These are phyloP conservation scores for Dendrolimus kikuchii DNA, from an alignment of 1,140 invertebrate species.

Conservation along the genomic window DNA sequence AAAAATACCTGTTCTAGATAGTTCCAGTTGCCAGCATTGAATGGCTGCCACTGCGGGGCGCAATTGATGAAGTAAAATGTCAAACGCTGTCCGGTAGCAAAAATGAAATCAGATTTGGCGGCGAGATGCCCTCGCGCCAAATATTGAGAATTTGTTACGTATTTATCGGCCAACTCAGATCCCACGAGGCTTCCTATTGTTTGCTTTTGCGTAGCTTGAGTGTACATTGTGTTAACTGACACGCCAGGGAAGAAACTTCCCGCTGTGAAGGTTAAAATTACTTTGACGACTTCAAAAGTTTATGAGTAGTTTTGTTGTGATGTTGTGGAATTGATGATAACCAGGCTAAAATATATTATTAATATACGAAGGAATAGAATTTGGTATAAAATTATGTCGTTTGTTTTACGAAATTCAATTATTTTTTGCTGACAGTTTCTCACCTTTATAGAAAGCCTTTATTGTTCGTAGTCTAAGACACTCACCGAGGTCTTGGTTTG, in stretches of 20 bases:
- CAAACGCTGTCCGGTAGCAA: conserved; percentile 75
- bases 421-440: too few relatives aligned
- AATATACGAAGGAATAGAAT: too few relatives aligned
- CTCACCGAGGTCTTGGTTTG: too few relatives aligned
- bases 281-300: neutral
- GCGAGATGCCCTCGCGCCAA: conserved; percentile 78
- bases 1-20: conserved; percentile 50
- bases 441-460: too few relatives aligned
- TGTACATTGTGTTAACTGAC: conserved; percentile 42
- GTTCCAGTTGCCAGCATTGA: conserved; percentile 79
- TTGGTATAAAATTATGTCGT: too few relatives aligned
- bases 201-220: conserved; percentile 42
- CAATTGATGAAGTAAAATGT: conserved; percentile 79
- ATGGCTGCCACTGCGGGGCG: conserved; percentile 78
- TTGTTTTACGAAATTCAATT: too few relatives aligned
- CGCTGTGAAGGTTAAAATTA: conserved; percentile 27
- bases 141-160: conserved; percentile 47
- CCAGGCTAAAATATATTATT: too few relatives aligned
- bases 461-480: too few relatives aligned
- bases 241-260: conserved; percentile 51
- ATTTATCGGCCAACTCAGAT: conserved; percentile 35
- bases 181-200: conserved; percentile 40
- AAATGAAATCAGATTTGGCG: conserved; percentile 78
- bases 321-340: too few relatives aligned
- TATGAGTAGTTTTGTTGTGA: too few relatives aligned